Percentiles rank a stretch among this genome's conserved stretches.
These are phyloP conservation scores for Ursus arctos DNA, from an alignment of 2,113 vertebrate genomes.

Conservation along the genomic window DNA sequence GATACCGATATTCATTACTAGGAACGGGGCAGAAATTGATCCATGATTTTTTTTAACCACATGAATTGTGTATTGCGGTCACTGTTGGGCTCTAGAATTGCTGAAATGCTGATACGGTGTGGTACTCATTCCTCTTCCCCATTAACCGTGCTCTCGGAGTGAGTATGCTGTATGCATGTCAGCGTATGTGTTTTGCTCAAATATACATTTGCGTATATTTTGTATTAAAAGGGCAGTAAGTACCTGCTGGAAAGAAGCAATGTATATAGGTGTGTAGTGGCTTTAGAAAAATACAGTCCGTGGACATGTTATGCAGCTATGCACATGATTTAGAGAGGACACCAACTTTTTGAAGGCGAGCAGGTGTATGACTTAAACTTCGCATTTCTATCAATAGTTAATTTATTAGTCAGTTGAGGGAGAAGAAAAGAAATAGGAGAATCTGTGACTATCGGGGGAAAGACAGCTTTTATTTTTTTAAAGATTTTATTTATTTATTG, in stretches of 20 bases:
- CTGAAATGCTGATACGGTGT: not conserved
- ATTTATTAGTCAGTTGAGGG: not conserved
- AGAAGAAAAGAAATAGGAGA: not conserved
- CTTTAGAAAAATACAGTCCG: not conserved
- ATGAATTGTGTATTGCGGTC: constrained; percentile 74
- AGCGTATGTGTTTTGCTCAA: not conserved
- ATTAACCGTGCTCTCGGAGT: not conserved
- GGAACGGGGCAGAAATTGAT: constrained; percentile 79
- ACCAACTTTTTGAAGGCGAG: not conserved
- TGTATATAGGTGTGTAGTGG: not conserved
- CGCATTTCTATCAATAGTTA: not conserved
- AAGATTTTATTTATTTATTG: too few relatives aligned
- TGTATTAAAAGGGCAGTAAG: not conserved
- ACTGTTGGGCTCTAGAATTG: constrained; percentile 58
- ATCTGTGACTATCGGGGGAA: not conserved
- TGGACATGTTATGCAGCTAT: not conserved
- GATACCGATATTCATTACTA: constrained; percentile 83
- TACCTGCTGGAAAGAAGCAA: not conserved
- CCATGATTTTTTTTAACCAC: constrained; percentile 74
- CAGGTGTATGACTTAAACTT: not conserved
- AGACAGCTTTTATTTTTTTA: not conserved
- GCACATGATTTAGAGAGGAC: not conserved
- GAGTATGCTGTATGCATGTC: not conserved
- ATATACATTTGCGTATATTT: constrained; percentile 9
- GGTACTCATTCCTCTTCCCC: not conserved